Base-by-base conservation (phyloP, 1,140 invertebrate genomes). In the Rhagoletis zephyria region DNA sequence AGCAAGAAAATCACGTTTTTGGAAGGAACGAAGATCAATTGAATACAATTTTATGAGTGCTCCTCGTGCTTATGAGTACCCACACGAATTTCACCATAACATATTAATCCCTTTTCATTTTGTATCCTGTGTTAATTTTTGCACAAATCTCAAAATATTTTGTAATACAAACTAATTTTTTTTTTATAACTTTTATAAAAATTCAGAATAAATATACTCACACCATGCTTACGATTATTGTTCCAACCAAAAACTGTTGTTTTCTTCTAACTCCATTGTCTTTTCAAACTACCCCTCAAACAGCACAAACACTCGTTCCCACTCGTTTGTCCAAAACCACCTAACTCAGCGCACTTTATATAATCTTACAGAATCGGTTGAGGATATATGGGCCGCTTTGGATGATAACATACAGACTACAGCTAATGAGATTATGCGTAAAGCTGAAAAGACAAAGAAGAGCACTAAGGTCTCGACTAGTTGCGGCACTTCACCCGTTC, bases 1-100 rank as follows among this genome's bases (percentile, higher is more conserved):
- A 94, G 93, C 90, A 94, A 95, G 93, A 95, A 95, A 94, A 96
- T 96, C 90, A 95, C 95, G 90, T 96, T 96, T 94, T 95, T 95
- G 92, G 95, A 95, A 90, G 95, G 95, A 89, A 96, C 95, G 87
- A 96, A 96, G 93, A 89, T 94, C 87, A 87, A 87, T 85, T 87
- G 45, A 65, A 64, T 19, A 10, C 48, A 30, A 30, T 59, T 63
- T 45, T 42, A 63, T 74, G 40, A 45, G 16, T 48, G 67, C 1
- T 16, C 40, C 48, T 7, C 42, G 6, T 65, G 51, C n/a, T 45
- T 9, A 63, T 9, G 6, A 6, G 16, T 63, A 45, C 48, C 48
- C 48, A 12, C 12, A 85, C 16, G 16, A 6, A 85, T 61, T 63
- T 16, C 30, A 60, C 42, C n/a, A 85, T 61, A 85, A 85, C 56